Evolutionary conservation across 1,140 invertebrate genomes (phyloP), one percentile per base, ranked within the genome.

Genomic region (Dendroctonus valens): DNA sequence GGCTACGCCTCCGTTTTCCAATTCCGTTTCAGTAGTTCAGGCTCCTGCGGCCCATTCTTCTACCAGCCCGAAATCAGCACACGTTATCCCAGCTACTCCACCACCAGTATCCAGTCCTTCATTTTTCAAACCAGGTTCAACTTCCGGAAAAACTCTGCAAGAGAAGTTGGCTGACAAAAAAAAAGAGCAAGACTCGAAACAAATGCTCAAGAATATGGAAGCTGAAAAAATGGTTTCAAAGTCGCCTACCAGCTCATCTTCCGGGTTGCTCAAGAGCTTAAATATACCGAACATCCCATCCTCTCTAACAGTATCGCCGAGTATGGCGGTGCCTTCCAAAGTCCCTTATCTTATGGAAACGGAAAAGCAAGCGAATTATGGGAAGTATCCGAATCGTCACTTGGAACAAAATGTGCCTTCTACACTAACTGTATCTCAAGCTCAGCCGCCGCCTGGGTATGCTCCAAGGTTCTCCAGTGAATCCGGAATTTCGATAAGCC

Each of bases 161-260:
- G 83, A 86, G 71, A 86, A 85, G 76, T 73, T 86, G 49, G 84
- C 84, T 0, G 85, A 86, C 66, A 79, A 82, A 38, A 83, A 85
- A 71, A 85, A 85, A 60, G 74, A 79, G 67, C 74, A 73, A 41
- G 55, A 64, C 15, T 65, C 49, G 5, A 70, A 70, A 57, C 65
- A 68, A 11, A 54, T 68, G 57, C 49, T 66, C 49, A 53, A 64
- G 41, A 66, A 52, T 14, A 59, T 57, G 7, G 72, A 72, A 58
- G 64, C 60, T 6, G 67, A 71, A 46, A 69, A 68, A 26, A 57
- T 67, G 37, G 12, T 57, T 6, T 38, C 50, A 11, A 63, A 69
- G 7, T n/a, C 50, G 14, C 59, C 59, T 0, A 26, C 5, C 38
- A 48, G 42, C 7, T 14, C 59, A 7, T 38, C 68, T 6, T 38